Evolutionary conservation across 2,888 invertebrate species (phyloP), one percentile per base, ranked within the genome.

Genomic region (Hipparchia sbordonii): DNA sequence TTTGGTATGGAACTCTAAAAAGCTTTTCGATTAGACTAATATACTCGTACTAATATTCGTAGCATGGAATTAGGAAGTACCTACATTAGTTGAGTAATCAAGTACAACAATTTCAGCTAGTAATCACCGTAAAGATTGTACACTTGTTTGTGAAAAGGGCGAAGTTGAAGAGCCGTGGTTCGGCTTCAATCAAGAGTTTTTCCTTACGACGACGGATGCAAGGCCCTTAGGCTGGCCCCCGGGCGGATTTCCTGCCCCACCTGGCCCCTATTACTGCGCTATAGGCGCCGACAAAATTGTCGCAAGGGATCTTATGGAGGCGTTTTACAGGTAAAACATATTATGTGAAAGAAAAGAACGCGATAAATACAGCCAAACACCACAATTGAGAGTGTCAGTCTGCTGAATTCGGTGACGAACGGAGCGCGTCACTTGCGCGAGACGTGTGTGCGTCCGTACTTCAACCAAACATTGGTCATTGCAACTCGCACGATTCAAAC

Each of bases 241-340:
- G 10, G 95, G 95, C 46, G 95, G 95, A 2, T 96, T 95, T 81
- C 96, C 96, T 0, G 95, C 95, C 0, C 96, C 96, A 0, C 95
- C 96, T 51, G 96, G 97, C 1, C 97, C 97, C 0, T 98, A 97
- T 88, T 98, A 98, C 86, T 98, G 98, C 84, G 97, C 96, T 56
- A 96, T 97, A 0, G 98, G 98, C 6, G 96, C 97, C 0, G 95
- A 96, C 82, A 96, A 95, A 79, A 96, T 96, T 6, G 96, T 96
- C 78, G 97, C 97, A 0, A 94, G 98, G 71, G 97, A 97, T 83
- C 95, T 98, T 6, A 96, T 97, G 78, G 98, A 98, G 85, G 96
- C 97, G 1, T 97, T 97, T 84, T 94, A 89, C 77, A 89, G 91
- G 92, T 91, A 61, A 60, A n/a, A 62, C 9, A 59, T 39, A 39